A percentile compares a stretch with the other conserved stretches of the same genome.
These are phyloP conservation scores for Myrmecophaga tridactyla DNA, from an alignment of 2,113 vertebrate genomes.

Conservation along the genomic window DNA sequence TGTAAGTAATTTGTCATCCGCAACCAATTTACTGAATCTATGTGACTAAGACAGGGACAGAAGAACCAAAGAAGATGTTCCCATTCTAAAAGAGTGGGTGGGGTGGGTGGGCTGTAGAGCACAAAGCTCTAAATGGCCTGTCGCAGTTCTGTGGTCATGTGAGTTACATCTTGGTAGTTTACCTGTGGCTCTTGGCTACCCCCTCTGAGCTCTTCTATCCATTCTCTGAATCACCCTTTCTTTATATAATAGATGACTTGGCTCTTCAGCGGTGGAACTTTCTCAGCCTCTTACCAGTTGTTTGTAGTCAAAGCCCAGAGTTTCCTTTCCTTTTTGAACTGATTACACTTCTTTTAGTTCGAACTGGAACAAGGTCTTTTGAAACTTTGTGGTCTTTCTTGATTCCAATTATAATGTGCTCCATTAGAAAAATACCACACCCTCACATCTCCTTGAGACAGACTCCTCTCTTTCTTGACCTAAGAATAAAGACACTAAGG, in stretches of 20 bases:
- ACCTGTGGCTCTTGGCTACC: too few species aligned
- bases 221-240: background rate
- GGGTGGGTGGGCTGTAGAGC: too few species aligned
- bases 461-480: background rate
- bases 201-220: background rate
- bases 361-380: background rate
- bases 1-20: background rate
- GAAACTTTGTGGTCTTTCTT: background rate
- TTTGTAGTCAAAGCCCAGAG: background rate
- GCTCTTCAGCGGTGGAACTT: background rate
- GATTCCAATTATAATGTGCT: background rate
- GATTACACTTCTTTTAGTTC: background rate
- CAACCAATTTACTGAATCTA: background rate
- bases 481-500: background rate
- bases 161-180: background rate
- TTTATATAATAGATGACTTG: too few species aligned
- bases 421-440: background rate
- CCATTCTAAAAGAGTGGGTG: background rate
- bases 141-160: background rate
- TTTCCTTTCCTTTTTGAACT: background rate
- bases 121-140: background rate
- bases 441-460: background rate
- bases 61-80: background rate
- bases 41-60: too few species aligned
- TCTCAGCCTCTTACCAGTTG: background rate